Conservation (phyloP, 2,113 vertebrate species). For the Corapipo altera region DNA sequence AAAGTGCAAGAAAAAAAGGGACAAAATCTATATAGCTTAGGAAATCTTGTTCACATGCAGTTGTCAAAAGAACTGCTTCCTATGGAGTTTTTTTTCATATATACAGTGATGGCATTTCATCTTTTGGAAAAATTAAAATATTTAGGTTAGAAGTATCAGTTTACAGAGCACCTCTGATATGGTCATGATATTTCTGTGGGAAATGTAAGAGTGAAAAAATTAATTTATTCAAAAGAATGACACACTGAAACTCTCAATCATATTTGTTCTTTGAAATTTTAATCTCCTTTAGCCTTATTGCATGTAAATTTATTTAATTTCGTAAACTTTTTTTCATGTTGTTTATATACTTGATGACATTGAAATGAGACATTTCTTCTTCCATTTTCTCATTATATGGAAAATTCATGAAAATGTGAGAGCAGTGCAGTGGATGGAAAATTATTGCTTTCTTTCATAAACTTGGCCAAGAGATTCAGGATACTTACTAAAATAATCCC, state of each 20-base stretch:
- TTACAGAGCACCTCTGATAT: background rate
- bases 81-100: background rate
- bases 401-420: conserved; percentile 23
- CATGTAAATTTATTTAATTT: background rate
- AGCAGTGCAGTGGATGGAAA: conserved; percentile 1
- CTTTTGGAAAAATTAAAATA: background rate
- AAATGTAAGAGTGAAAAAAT: background rate
- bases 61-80: background rate
- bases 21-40: background rate
- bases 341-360: background rate
- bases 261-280: background rate
- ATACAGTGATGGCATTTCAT: background rate
- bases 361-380: background rate
- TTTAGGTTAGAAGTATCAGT: background rate
- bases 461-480: background rate
- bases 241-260: background rate
- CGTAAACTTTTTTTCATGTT: background rate
- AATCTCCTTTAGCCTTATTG: background rate
- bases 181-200: background rate
- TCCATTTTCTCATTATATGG: background rate
- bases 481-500: background rate
- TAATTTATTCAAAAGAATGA: background rate
- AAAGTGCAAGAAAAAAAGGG: background rate
- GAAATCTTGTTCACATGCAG: background rate
- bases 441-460: background rate